phyloP scores from a whole-genome alignment of 2,113 vertebrate species.

The Ranitomeya imitator region DNA sequence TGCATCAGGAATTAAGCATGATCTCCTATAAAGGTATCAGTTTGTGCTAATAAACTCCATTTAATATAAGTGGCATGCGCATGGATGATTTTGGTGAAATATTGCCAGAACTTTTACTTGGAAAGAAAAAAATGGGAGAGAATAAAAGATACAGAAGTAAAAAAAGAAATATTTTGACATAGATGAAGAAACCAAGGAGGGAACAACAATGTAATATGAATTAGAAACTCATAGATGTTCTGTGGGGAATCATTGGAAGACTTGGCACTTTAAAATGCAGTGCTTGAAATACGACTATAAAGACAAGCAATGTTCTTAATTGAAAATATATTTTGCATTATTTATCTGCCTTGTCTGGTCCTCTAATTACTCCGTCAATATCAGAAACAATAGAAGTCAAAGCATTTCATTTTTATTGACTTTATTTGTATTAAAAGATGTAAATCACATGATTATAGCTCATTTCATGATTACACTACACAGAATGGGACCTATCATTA shows the following conservation, averaged over 20 bases:
- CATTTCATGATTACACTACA: constrained; percentile 55
- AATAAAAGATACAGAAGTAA: not conserved
- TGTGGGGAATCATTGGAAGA: not conserved
- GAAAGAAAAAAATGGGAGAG: too few species aligned
- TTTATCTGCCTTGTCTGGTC: constrained; percentile 63
- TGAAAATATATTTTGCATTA: constrained; percentile 76
- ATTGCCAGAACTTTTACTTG: too few species aligned
- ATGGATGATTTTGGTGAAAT: too few species aligned
- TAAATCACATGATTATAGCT: constrained; percentile 48
- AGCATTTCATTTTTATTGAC: constrained; percentile 47
- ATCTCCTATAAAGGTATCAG: too few species aligned
- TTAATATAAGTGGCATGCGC: too few species aligned
- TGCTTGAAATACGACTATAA: constrained; percentile 3
- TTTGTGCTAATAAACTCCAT: too few species aligned
- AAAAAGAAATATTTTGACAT: not conserved
- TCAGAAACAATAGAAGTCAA: constrained; percentile 49
- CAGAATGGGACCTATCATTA: constrained; percentile 57
- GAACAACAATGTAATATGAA: not conserved
- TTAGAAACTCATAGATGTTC: not conserved
- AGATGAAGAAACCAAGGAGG: not conserved
- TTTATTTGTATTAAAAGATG: constrained; percentile 54
- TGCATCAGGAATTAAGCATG: too few species aligned
- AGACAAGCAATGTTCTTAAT: constrained; percentile 63
- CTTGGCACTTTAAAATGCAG: not conserved
- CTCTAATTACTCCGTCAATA: constrained; percentile 59